Conservation (phyloP, 2,113 vertebrate genomes). For the Triplophysa siluroides region DNA sequence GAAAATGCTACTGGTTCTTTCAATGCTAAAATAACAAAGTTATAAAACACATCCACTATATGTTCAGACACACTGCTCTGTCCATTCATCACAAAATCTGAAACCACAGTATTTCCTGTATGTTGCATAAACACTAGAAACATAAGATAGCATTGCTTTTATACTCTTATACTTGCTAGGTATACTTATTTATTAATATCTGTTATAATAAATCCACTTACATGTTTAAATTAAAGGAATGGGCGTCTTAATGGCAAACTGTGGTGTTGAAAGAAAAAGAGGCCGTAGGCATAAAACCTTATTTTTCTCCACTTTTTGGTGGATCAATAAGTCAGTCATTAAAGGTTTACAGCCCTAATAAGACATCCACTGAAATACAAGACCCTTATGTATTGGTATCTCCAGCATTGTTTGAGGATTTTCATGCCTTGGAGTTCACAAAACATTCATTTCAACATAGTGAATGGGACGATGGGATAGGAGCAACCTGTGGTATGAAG, state of each 20-base stretch:
- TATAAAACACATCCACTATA: neutral
- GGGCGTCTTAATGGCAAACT: conserved; percentile 12
- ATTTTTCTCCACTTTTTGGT: conserved; percentile 39
- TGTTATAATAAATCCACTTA: conserved; percentile 26
- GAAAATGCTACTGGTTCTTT: neutral
- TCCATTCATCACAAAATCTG: neutral
- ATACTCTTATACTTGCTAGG: neutral
- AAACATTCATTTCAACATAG: conserved; percentile 2
- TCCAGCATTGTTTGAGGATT: neutral
- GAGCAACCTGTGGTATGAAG: neutral
- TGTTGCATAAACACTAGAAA: neutral
- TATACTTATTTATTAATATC: neutral
- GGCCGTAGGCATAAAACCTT: conserved; percentile 23
- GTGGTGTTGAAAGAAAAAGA: conserved; percentile 49
- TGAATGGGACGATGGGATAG: conserved; percentile 13
- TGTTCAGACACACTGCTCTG: neutral
- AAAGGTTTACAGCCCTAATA: conserved; percentile 44
- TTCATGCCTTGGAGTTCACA: neutral
- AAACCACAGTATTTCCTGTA: neutral
- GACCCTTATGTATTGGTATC: neutral
- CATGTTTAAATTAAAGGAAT: conserved; percentile 46
- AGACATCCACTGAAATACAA: conserved; percentile 20
- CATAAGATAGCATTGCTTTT: neutral
- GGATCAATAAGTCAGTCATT: conserved; percentile 62
- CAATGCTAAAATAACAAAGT: neutral